These are phyloP conservation scores for Nipponia nippon DNA, from an alignment of 2,113 vertebrate genomes.

Conservation along the genomic window DNA sequence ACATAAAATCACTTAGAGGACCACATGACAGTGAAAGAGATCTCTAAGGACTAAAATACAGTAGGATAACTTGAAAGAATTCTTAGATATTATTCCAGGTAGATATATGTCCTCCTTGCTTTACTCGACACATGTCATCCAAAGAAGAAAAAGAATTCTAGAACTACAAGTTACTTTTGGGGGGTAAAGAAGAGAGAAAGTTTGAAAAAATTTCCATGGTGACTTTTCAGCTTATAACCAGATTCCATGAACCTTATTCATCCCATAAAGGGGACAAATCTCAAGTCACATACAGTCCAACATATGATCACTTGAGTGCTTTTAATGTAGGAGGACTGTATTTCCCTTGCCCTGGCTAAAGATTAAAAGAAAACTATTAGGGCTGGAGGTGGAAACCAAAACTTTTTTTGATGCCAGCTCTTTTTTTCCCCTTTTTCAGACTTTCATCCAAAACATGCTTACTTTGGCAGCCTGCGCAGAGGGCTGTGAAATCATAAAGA, in stretches of 20 bases:
- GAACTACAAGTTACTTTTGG: background rate
- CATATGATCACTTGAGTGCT: background rate
- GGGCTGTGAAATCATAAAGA: conserved; percentile 48
- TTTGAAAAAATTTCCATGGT: conserved; percentile 44
- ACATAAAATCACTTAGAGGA: conserved; percentile 23
- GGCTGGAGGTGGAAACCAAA: conserved; percentile 37
- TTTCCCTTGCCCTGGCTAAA: conserved; percentile 16
- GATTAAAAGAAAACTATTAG: conserved; percentile 51
- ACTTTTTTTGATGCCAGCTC: conserved; percentile 4
- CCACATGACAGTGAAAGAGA: background rate
- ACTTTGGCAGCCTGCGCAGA: conserved; percentile 49
- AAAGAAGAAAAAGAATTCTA: background rate
- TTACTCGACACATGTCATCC: background rate
- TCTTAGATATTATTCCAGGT: conserved; percentile 5
- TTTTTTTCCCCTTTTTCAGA: background rate
- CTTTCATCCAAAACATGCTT: conserved; percentile 63
- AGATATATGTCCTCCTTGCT: conserved; percentile 5
- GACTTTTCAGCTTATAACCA: conserved; percentile 13
- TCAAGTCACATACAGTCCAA: background rate
- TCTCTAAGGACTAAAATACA: conserved; percentile 7
- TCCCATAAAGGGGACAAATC: conserved; percentile 4
- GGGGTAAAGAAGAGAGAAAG: background rate
- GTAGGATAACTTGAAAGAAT: conserved; percentile 5
- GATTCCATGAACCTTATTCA: conserved; percentile 24
- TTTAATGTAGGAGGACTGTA: background rate